Evolutionary conservation across 2,113 vertebrate species (phyloP), one percentile per base, ranked within the genome.

Genomic region (Lethenteron camtschaticum): DNA sequence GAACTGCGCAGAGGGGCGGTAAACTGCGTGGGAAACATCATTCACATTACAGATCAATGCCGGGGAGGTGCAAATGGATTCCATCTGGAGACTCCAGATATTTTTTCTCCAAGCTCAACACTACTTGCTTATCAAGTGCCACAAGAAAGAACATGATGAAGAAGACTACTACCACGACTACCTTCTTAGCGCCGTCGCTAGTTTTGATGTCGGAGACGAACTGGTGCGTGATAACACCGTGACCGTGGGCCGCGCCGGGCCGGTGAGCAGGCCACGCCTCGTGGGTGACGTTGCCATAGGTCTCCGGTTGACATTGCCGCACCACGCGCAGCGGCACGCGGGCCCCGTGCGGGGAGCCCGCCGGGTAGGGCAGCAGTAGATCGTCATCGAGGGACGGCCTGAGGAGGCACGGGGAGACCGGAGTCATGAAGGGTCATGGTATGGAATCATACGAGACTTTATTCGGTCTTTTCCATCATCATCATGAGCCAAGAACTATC

Each of bases 171-270:
- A 41, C 24, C 5, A 41, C 24, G 58, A 85, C 82, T 8, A 58
- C 76, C 58, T 69, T 79, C 56, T 58, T 59, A 2, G 1, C 58
- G 11, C 24, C 8, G 11, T 6, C 9, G 0, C 59, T 1, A 41
- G 57, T 56, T 0, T 59, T 57, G n/a, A 88, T 60, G 12, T 82
- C 73, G 0, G 88, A 85, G 9, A 89, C 77, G 18, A 92, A 94
- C 2, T 74, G 69, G 1, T 70, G 77, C 58, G 84, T 82, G 70
- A 81, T 75, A 1, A 84, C 81, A 57, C 76, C 69, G 0, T 81
- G 81, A 11, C 68, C 56, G 0, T 10, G 58, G 0, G 74, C 41
- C 41, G 6, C 41, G 41, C 41, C 41, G 41, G 68, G 70, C 41
- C 41, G 73, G 68, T 74, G 72, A 55, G 80, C 16, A 1, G 75